A percentile compares a stretch with the other conserved stretches of the same genome.
These are phyloP conservation scores for Mythimna vitellina DNA, from an alignment of 2,888 invertebrate species.

Conservation along the genomic window DNA sequence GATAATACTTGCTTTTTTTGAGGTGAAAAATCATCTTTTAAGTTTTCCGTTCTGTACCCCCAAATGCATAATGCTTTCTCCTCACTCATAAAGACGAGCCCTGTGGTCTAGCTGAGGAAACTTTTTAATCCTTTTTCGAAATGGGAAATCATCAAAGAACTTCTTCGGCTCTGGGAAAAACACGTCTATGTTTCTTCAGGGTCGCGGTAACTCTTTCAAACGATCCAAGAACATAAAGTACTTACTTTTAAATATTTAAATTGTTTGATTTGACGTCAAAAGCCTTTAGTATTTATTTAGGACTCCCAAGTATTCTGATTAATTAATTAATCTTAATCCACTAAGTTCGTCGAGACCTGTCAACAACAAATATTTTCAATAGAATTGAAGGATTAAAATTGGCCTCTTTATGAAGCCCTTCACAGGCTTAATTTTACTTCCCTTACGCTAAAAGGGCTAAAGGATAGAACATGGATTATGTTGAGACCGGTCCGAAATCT, in stretches of 20 bases:
- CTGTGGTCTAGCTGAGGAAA: too few species aligned
- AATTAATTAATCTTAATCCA: constrained; percentile 38
- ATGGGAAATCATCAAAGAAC: too few species aligned
- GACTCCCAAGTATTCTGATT: constrained; percentile 15
- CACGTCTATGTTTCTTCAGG: too few species aligned
- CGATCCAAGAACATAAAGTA: neutral
- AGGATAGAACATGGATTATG: constrained; percentile 59
- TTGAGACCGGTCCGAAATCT: constrained; percentile 61
- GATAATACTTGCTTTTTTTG: neutral
- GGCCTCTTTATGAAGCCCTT: constrained; percentile 56
- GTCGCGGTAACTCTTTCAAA: too few species aligned
- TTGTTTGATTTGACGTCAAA: constrained; percentile 17
- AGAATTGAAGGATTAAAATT: constrained; percentile 61
- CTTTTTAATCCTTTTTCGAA: too few species aligned
- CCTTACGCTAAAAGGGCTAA: constrained; percentile 57
- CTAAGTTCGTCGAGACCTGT: constrained; percentile 32
- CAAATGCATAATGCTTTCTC: too few species aligned
- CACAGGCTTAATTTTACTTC: constrained; percentile 60
- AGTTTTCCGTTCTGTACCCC: too few species aligned
- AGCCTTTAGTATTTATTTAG: constrained; percentile 35
- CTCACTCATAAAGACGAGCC: too few species aligned
- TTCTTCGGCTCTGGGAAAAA: too few species aligned
- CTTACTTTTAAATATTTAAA: constrained; percentile 13
- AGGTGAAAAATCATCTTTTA: too few species aligned
- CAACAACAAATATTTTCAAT: constrained; percentile 50